phyloP scores from a whole-genome alignment of 2,888 invertebrate species.

The Agrotis exclamationis region DNA sequence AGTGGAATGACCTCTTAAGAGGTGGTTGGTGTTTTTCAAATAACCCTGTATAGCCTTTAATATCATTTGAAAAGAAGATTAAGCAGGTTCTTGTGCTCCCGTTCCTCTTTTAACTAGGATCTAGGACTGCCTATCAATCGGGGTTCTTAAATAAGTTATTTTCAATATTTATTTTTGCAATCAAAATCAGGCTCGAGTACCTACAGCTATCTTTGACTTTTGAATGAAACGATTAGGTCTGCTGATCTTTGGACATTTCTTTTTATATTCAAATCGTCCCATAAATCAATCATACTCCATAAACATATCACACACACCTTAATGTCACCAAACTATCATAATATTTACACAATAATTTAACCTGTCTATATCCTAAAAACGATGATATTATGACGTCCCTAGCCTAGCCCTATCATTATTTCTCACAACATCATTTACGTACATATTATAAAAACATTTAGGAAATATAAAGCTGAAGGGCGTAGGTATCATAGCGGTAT shows the following conservation, averaged over 20 bases:
- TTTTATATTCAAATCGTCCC: not conserved
- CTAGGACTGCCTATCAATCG: not conserved
- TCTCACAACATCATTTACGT: not conserved
- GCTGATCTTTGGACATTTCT: not conserved
- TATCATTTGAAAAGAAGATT: too few relatives aligned
- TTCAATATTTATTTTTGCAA: not conserved
- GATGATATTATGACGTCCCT: not conserved
- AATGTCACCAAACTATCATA: not conserved
- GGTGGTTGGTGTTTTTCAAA: too few relatives aligned
- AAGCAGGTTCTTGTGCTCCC: too few relatives aligned
- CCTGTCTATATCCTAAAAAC: not conserved
- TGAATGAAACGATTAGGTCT: not conserved
- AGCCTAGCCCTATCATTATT: slow-evolving; percentile 1
- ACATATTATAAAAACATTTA: slow-evolving; percentile 14
- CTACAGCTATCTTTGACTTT: not conserved
- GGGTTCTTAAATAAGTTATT: too few relatives aligned
- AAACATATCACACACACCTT: slow-evolving; percentile 1
- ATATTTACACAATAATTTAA: slow-evolving; percentile 11
- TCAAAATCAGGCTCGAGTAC: too few relatives aligned
- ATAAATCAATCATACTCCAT: not conserved
- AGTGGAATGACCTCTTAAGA: too few relatives aligned
- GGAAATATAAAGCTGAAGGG: not conserved
- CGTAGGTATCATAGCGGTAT: slow-evolving; percentile 15
- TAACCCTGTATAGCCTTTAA: too few relatives aligned
- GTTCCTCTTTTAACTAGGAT: too few relatives aligned